These are phyloP conservation scores for Elgonia sp. DNA, from an alignment of 2,888 invertebrate genomes.

Conservation along the genomic window DNA sequence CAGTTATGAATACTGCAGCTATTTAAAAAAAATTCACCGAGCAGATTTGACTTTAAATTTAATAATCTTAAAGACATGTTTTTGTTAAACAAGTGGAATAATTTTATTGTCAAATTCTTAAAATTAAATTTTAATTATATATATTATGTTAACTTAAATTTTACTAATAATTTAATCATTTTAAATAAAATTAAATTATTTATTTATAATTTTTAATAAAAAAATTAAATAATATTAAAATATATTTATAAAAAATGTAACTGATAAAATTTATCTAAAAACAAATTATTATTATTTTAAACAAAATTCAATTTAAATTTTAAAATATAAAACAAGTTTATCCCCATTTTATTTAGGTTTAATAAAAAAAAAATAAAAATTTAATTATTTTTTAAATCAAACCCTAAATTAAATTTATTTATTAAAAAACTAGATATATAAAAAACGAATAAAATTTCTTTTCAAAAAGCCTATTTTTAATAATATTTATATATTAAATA, in stretches of 20 bases:
- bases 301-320: conserved; percentile 79
- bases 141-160: conserved; percentile 49
- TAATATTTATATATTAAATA: conserved; percentile 88
- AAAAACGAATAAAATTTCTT: conserved; percentile 91
- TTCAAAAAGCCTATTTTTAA: conserved; percentile 89
- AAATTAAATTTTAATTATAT: conserved; percentile 86
- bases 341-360: conserved; percentile 83
- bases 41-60: conserved; percentile 91
- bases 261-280: too few relatives aligned
- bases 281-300: conserved; percentile 80
- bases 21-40: conserved; percentile 91
- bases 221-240: conserved; percentile 86
- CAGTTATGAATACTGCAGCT: conserved; percentile 93
- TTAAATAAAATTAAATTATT: conserved; percentile 80
- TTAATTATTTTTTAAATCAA: conserved; percentile 85
- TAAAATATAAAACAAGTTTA: conserved; percentile 86
- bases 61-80: conserved; percentile 91
- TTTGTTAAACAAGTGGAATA: conserved; percentile 92
- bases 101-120: conserved; percentile 89
- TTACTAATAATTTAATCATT: conserved; percentile 79
- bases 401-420: conserved; percentile 89
- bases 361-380: conserved; percentile 78
- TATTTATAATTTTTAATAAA: conserved; percentile 88
- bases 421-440: conserved; percentile 91
- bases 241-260: too few relatives aligned